Evolutionary conservation across 1,140 invertebrate genomes (phyloP).

Genomic region (Cheumatopsyche charites): DNA sequence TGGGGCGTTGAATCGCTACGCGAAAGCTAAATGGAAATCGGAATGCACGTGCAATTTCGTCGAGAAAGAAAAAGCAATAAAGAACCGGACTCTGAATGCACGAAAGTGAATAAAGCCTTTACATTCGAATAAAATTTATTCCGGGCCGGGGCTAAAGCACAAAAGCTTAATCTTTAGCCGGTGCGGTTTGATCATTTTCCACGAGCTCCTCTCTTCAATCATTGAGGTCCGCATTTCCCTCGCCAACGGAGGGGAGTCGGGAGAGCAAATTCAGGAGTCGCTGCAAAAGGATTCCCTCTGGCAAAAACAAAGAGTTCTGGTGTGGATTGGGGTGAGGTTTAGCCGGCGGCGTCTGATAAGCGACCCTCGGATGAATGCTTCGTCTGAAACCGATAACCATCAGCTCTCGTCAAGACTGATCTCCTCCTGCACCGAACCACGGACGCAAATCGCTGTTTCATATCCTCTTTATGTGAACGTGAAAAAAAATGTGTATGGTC

Average conservation of each 20-base stretch:
- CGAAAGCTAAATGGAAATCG: neutral
- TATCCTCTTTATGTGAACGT: too few relatives aligned
- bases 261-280: neutral
- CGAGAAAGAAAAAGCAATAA: slow-evolving; percentile 8
- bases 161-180: slow-evolving; percentile 19
- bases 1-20: neutral
- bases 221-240: neutral
- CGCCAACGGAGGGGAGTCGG: neutral
- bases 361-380: neutral
- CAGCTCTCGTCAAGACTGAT: neutral
- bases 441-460: neutral
- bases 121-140: slow-evolving; percentile 21
- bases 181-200: slow-evolving; percentile 18
- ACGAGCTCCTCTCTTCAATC: slow-evolving; percentile 14
- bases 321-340: too few relatives aligned
- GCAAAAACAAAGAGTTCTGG: slow-evolving; percentile 4
- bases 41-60: slow-evolving; percentile 9
- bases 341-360: too few relatives aligned
- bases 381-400: slow-evolving; percentile 12
- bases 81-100: neutral
- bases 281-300: neutral
- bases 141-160: neutral
- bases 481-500: too few relatives aligned
- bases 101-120: slow-evolving; percentile 10
- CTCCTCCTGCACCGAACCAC: neutral